A percentile compares a stretch with the other conserved stretches of the same genome.
These are phyloP conservation scores for Clivina fossor DNA, from an alignment of 2,888 invertebrate genomes.

Conservation along the genomic window DNA sequence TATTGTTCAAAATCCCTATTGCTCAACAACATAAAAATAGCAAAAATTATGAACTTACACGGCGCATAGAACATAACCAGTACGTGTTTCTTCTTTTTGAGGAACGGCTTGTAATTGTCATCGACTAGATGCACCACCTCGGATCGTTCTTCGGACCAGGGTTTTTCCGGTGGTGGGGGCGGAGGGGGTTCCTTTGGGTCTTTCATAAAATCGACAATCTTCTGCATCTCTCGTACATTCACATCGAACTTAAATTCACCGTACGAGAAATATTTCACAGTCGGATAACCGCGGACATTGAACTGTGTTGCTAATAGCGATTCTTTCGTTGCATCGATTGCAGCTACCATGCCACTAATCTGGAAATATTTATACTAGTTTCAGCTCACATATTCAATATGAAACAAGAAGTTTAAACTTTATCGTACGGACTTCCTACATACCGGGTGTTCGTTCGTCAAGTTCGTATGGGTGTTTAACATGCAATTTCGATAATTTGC, in stretches of 20 bases:
- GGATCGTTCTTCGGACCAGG: slow-evolving; percentile 76
- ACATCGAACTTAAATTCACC: slow-evolving; percentile 80
- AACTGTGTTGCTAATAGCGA: slow-evolving; percentile 66
- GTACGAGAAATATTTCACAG: slow-evolving; percentile 74
- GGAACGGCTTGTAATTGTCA: slow-evolving; percentile 68
- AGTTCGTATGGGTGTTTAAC: no score
- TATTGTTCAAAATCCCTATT: background rate
- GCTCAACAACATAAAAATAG: no score
- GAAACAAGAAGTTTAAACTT: no score
- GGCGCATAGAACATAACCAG: slow-evolving; percentile 92
- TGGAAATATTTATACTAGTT: no score
- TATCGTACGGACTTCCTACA: no score
- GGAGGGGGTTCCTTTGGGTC: slow-evolving; percentile 81
- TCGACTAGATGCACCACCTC: slow-evolving; percentile 77
- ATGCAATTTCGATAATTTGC: no score
- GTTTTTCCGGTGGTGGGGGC: slow-evolving; percentile 77
- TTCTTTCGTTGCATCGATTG: slow-evolving; percentile 83
- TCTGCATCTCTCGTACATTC: slow-evolving; percentile 72
- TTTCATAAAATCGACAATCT: slow-evolving; percentile 81
- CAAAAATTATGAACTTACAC: slow-evolving; percentile 58
- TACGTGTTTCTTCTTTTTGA: slow-evolving; percentile 85
- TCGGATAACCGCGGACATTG: slow-evolving; percentile 77
- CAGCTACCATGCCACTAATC: slow-evolving; percentile 75
- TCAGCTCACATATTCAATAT: no score
- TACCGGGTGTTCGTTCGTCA: no score